Evolutionary conservation across 2,113 vertebrate genomes (phyloP).

Genomic region (Anarhynchus alexandrinus): DNA sequence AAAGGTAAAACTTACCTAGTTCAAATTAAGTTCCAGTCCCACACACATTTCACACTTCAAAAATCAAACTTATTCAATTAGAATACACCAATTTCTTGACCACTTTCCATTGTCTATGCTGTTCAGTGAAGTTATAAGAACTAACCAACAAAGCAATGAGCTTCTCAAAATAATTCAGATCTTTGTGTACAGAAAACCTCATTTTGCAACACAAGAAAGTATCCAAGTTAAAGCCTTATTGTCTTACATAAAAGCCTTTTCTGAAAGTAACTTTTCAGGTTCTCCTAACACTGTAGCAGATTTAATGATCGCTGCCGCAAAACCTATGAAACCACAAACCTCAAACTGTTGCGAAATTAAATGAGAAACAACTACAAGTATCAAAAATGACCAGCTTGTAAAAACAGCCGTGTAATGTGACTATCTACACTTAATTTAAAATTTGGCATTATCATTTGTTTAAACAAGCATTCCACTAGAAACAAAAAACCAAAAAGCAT

Average conservation of each 20-base stretch:
- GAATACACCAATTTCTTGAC: neutral
- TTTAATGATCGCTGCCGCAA: neutral
- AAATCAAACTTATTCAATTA: neutral
- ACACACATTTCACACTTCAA: neutral
- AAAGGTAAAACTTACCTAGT: neutral
- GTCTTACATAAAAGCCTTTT: neutral
- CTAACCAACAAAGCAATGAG: neutral
- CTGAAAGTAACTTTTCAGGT: neutral
- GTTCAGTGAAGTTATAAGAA: neutral
- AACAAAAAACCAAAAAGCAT: neutral
- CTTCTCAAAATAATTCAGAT: neutral
- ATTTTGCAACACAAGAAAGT: neutral
- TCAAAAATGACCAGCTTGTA: neutral
- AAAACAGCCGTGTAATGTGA: neutral
- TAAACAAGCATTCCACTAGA: neutral
- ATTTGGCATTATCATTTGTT: neutral
- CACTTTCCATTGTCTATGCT: neutral
- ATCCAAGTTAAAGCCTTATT: neutral
- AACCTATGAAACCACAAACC: neutral
- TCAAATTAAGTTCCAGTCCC: neutral
- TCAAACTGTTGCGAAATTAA: neutral
- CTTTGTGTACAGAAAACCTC: neutral
- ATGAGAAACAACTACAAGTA: neutral
- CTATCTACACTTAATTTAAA: neutral
- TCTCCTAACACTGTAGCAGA: neutral